phyloP scores from a whole-genome alignment of 2,888 invertebrate genomes.

The Drosophila prolongata region DNA sequence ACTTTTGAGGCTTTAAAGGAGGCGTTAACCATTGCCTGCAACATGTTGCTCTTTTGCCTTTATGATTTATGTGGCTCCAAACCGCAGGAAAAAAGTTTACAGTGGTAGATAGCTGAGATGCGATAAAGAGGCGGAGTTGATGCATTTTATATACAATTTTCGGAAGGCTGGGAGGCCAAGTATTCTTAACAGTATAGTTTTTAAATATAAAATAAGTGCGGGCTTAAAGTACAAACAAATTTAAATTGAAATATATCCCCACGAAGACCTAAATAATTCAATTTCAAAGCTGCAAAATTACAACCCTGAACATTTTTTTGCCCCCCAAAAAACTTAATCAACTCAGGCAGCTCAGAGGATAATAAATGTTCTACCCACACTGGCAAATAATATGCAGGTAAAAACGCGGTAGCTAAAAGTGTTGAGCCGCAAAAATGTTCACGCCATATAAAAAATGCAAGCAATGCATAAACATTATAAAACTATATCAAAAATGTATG shows the following conservation, averaged over 20 bases:
- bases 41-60: slow-evolving; percentile 52
- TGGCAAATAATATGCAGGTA: slow-evolving; percentile 4
- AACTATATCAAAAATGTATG: slow-evolving; percentile 51
- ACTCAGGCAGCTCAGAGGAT: slow-evolving; percentile 22
- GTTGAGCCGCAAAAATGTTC: slow-evolving; percentile 48
- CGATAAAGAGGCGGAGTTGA: slow-evolving; percentile 32
- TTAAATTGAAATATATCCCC: not conserved
- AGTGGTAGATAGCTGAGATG: slow-evolving; percentile 28
- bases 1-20: slow-evolving; percentile 35
- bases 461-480: slow-evolving; percentile 51
- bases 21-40: slow-evolving; percentile 55
- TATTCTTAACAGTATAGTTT: no score
- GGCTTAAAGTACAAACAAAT: not conserved
- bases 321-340: slow-evolving; percentile 23
- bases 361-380: slow-evolving; percentile 19
- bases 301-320: not conserved
- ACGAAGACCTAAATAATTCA: slow-evolving; percentile 6
- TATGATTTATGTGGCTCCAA: slow-evolving; percentile 54
- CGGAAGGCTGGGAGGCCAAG: not conserved
- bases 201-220: not conserved
- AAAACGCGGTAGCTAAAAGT: slow-evolving; percentile 16
- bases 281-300: not conserved
- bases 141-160: slow-evolving; percentile 15
- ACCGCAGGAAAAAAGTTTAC: slow-evolving; percentile 25
- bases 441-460: slow-evolving; percentile 63